Evolutionary conservation across 2,113 vertebrate species (phyloP), one percentile per base, ranked within the genome.

Genomic region (Cairina moschata): DNA sequence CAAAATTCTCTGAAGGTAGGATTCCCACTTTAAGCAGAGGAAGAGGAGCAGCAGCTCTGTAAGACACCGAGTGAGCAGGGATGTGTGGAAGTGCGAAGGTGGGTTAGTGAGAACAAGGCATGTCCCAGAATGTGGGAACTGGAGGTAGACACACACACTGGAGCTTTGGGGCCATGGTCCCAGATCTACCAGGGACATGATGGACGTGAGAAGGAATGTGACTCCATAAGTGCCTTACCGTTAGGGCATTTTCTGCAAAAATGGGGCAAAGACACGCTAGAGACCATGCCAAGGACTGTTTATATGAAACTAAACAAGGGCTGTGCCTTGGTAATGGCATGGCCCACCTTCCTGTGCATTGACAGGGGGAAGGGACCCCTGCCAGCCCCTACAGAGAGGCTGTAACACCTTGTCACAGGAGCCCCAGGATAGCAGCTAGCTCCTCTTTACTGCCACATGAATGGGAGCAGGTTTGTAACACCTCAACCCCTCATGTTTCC

Each of bases 171-270:
- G 11, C 21, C 28, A 26, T 6, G 7, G 72, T 32, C 38, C 72
- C 58, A 23, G 2, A n/a, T 40, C 36, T 34, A 23, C 32, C 1
- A 2, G 22, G 38, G 52, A 42, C 31, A 21, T 31, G 32, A 21
- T 8, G 15, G 65, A 71, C 1, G 2, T 0, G 38, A 80, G 17
- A 80, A 80, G 2, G 77, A 87, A 48, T 0, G 0, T 31, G 36
- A 44, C 20, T 62, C 18, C 32, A 3, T 59, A 12, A 54, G 22
- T 23, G 8, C 20, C 77, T 20, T 36, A 67, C 56, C 40, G 7
- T n/a, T 59, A 68, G 67, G 26, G 42, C 23, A 59, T 63, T 78
- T 93, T 67, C 50, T 89, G 59, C 7, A 78, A 67, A 92, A 88
- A 67, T 7, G 3, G 3, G 18, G 13, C 2, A 3, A 16, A 81